phyloP scores from a whole-genome alignment of 1,140 invertebrate genomes.

The Mycetomoellerius zeteki region DNA sequence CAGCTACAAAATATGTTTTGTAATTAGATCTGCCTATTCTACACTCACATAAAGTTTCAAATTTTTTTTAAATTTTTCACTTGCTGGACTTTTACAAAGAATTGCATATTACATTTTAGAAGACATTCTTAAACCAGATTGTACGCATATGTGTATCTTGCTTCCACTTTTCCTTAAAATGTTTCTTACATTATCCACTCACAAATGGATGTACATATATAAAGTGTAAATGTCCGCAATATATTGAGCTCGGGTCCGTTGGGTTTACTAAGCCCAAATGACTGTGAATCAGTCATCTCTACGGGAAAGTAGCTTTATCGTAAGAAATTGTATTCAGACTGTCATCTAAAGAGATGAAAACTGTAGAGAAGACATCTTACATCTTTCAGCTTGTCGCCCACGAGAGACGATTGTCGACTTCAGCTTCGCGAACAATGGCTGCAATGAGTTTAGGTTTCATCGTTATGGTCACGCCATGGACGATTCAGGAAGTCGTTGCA shows the following conservation, averaged over 20 bases:
- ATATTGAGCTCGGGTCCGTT: background rate
- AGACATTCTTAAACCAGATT: background rate
- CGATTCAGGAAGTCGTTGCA: slow-evolving; percentile 95
- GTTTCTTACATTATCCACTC: background rate
- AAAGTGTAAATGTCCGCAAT: background rate
- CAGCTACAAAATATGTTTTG: too few relatives aligned
- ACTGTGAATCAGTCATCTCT: background rate
- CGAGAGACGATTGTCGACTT: slow-evolving; percentile 92
- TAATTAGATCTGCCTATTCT: too few relatives aligned
- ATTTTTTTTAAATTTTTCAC: too few relatives aligned
- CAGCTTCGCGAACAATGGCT: slow-evolving; percentile 94
- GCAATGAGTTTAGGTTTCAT: slow-evolving; percentile 96
- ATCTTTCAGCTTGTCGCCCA: slow-evolving; percentile 89
- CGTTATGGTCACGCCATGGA: slow-evolving; percentile 95
- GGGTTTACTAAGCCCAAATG: background rate
- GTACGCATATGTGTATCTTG: background rate
- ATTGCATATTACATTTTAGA: background rate
- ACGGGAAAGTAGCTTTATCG: background rate
- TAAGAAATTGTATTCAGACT: background rate
- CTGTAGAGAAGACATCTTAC: slow-evolving; percentile 8
- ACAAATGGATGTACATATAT: background rate
- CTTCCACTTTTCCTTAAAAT: slow-evolving; percentile 8
- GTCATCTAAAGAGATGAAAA: background rate
- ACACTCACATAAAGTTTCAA: too few relatives aligned
- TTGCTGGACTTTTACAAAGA: too few relatives aligned